A percentile compares a stretch with the other conserved stretches of the same genome.
phyloP scores from a whole-genome alignment of 1,140 invertebrate genomes.

The Palaemon carinicauda region DNA sequence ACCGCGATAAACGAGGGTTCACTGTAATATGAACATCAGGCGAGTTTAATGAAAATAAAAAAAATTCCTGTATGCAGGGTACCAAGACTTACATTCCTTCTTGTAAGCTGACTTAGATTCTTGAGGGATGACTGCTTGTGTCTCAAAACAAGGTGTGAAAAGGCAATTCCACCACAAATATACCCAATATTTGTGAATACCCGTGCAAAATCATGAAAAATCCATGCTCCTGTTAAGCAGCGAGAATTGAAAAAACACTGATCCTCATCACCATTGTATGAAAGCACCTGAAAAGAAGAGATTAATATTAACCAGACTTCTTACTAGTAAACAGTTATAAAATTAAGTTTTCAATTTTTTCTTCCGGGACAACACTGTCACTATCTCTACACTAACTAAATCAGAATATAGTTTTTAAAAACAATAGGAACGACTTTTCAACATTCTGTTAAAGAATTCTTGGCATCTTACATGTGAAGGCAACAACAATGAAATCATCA shows the following conservation, averaged over 20 bases:
- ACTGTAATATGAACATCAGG: no score
- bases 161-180: slow-evolving; percentile 5
- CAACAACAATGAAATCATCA: no score
- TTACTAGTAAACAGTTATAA: background rate
- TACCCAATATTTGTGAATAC: slow-evolving; percentile 40
- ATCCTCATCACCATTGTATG: slow-evolving; percentile 24
- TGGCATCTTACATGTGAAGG: no score
- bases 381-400: no score
- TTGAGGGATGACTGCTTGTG: background rate
- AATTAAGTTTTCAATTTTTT: background rate
- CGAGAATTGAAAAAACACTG: slow-evolving; percentile 42
- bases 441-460: no score
- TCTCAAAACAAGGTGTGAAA: background rate
- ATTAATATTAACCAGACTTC: background rate
- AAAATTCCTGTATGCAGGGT: background rate
- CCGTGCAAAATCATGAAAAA: slow-evolving; percentile 23
- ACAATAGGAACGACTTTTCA: no score
- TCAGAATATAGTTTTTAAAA: no score
- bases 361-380: background rate
- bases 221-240: slow-evolving; percentile 9
- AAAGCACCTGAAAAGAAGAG: slow-evolving; percentile 15
- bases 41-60: no score
- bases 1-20: no score
- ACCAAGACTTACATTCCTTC: slow-evolving; percentile 4
- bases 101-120: background rate